phyloP scores from a whole-genome alignment of 2,797 vertebrate species.

The Bovichtus diacanthus region DNA sequence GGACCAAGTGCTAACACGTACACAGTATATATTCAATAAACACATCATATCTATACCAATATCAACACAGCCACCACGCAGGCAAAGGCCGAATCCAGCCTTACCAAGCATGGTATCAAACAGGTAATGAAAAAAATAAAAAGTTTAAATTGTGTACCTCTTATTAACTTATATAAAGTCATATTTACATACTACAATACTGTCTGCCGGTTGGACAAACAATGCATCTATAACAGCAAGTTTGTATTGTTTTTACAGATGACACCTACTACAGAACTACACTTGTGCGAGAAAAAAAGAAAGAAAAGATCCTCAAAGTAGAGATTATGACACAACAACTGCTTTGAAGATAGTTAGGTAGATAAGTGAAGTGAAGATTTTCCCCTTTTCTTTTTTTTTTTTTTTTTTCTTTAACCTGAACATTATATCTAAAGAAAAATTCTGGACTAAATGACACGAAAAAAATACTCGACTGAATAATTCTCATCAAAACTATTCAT shows the following conservation, averaged over 20 bases:
- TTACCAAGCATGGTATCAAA: not conserved
- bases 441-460: too few species aligned
- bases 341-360: not conserved
- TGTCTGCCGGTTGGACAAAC: too few species aligned
- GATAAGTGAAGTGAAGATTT: too few species aligned
- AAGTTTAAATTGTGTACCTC: not conserved
- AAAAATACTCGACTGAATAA: too few species aligned
- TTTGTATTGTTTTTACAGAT: not conserved
- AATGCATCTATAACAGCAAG: too few species aligned
- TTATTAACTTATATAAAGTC: not conserved
- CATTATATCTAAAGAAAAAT: too few species aligned
- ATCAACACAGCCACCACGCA: not conserved
- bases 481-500: too few species aligned
- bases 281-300: not conserved
- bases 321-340: not conserved
- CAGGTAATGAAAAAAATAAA: not conserved
- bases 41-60: not conserved
- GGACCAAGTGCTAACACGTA: not conserved
- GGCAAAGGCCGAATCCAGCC: not conserved
- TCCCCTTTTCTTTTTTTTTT: too few species aligned
- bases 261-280: too few species aligned
- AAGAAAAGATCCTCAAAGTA: not conserved
- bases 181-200: not conserved
- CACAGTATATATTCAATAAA: not conserved
- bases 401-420: too few species aligned